Percentiles rank a stretch among this genome's conserved stretches.
Evolutionary conservation across 1,140 invertebrate genomes (phyloP).

Genomic region (Drosophila equinoxialis): DNA sequence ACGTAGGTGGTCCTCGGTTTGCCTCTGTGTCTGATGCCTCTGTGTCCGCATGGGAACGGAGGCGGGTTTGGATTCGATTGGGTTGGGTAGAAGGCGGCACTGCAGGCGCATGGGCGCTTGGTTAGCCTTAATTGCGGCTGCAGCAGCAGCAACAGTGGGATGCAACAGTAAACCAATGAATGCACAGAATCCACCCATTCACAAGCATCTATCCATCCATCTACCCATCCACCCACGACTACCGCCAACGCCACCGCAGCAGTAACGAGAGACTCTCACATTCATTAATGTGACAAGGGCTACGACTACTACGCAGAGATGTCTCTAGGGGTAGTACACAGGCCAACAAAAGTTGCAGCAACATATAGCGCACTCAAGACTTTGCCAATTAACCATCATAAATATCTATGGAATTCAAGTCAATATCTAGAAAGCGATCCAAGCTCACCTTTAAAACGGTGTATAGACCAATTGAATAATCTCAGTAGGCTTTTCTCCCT

Average conservation of each 20-base stretch:
- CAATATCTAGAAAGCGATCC: too few relatives aligned
- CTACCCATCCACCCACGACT: neutral
- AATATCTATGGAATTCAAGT: too few relatives aligned
- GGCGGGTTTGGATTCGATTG: neutral
- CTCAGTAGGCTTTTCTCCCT: neutral
- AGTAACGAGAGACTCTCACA: conserved; percentile 57
- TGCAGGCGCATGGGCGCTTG: conserved; percentile 43
- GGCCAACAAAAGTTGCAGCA: neutral
- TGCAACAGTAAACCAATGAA: conserved; percentile 25
- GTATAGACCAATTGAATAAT: neutral
- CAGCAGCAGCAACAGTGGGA: conserved; percentile 15
- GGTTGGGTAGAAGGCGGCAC: neutral
- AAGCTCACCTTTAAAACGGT: too few relatives aligned
- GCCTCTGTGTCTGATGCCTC: conserved; percentile 7
- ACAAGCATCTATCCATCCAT: neutral
- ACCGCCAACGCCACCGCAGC: neutral
- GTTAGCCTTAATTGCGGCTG: conserved; percentile 72
- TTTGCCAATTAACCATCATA: neutral
- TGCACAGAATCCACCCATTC: conserved; percentile 22
- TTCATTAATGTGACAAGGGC: conserved; percentile 67
- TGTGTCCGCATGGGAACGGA: neutral
- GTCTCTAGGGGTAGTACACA: conserved; percentile 5
- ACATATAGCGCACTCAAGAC: neutral
- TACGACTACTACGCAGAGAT: conserved; percentile 9
- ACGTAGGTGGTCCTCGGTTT: conserved; percentile 46